Percentiles rank a stretch among this genome's conserved stretches.
These are phyloP conservation scores for Passer montanus DNA, from an alignment of 2,113 vertebrate species.

Conservation along the genomic window DNA sequence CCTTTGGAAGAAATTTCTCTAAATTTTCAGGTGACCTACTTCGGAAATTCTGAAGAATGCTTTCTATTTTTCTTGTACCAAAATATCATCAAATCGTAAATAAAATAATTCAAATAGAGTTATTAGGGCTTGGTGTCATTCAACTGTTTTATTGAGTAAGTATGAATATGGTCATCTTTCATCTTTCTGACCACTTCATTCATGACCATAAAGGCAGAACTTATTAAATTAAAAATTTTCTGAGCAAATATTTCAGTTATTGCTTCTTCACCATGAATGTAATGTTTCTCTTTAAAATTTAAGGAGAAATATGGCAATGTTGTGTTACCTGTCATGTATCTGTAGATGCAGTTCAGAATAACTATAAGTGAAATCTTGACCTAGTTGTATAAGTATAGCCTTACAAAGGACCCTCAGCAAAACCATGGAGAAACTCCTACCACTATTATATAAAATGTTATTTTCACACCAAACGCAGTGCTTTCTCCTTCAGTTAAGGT, in stretches of 20 bases:
- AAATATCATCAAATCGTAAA: background rate
- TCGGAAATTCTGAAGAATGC: background rate
- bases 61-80: background rate
- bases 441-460: background rate
- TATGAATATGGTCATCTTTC: background rate
- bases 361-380: background rate
- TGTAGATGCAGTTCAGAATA: background rate
- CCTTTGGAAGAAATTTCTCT: background rate
- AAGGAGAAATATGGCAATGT: background rate
- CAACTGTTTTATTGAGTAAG: background rate
- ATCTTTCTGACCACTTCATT: background rate
- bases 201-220: background rate
- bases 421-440: background rate
- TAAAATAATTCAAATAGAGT: background rate
- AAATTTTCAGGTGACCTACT: background rate
- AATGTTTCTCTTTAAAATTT: background rate
- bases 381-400: background rate
- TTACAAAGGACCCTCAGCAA: background rate
- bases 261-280: background rate
- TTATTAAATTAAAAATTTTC: background rate
- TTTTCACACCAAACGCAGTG: background rate
- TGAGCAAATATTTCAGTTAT: background rate
- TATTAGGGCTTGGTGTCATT: background rate
- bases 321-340: background rate
- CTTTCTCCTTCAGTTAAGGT: background rate